These are phyloP conservation scores for Eilema depressum DNA, from an alignment of 2,888 invertebrate species.

Conservation along the genomic window DNA sequence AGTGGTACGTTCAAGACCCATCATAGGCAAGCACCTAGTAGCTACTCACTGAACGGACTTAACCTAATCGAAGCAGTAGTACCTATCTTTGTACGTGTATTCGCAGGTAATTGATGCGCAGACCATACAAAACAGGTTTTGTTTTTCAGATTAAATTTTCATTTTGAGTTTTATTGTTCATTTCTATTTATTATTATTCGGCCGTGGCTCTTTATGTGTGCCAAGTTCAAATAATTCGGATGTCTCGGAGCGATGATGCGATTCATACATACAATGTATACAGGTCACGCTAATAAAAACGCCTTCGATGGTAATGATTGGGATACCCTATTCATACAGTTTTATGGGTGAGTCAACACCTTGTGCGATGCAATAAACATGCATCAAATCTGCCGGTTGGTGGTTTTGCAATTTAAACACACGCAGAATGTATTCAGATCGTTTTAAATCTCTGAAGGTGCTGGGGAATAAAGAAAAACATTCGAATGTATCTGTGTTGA, in stretches of 20 bases:
- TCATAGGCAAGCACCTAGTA: background rate
- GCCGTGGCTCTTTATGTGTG: background rate
- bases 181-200: background rate
- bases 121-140: too few species aligned
- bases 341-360: background rate
- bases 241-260: background rate
- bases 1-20: background rate
- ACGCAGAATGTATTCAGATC: background rate
- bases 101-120: background rate
- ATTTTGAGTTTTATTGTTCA: background rate
- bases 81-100: background rate
- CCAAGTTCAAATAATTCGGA: background rate
- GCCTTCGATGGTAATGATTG: background rate
- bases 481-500: background rate
- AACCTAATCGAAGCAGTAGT: background rate
- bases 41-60: too few species aligned
- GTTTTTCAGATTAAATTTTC: too few species aligned
- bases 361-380: background rate
- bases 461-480: background rate
- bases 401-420: background rate
- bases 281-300: background rate
- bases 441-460: background rate
- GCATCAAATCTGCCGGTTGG: background rate
- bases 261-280: background rate
- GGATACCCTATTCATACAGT: background rate